Percentiles rank a stretch among this genome's conserved stretches.
These are phyloP conservation scores for Clarias gariepinus DNA, from an alignment of 2,113 vertebrate genomes.

Conservation along the genomic window DNA sequence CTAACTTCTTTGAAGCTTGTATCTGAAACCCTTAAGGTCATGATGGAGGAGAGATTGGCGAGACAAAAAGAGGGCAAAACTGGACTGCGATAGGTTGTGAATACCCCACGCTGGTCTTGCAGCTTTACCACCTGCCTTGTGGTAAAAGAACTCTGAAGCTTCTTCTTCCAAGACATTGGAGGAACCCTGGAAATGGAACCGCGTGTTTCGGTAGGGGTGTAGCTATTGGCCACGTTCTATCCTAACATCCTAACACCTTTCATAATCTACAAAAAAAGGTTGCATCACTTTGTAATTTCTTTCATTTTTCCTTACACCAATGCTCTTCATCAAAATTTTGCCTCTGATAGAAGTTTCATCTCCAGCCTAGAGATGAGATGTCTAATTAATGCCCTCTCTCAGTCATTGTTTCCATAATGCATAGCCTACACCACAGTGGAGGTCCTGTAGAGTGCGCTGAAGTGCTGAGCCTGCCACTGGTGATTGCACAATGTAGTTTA, in stretches of 20 bases:
- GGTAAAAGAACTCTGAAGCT: neutral
- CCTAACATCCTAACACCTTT: neutral
- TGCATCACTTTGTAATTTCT: neutral
- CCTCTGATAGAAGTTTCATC: conserved; percentile 4
- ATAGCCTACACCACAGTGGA: neutral
- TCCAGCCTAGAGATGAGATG: conserved; percentile 1
- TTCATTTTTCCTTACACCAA: neutral
- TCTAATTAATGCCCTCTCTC: conserved; percentile 8
- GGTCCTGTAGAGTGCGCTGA: neutral
- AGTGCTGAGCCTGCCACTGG: conserved; percentile 14
- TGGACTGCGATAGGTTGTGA: conserved; percentile 27
- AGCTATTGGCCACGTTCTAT: neutral
- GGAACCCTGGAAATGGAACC: neutral
- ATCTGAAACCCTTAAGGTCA: conserved; percentile 5
- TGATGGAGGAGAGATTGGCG: neutral
- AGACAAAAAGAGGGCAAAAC: conserved; percentile 27
- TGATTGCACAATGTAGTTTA: conserved; percentile 32
- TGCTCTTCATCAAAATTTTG: conserved; percentile 5
- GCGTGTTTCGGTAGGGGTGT: neutral
- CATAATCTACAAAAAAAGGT: neutral
- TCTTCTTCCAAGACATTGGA: neutral
- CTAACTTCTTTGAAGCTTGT: conserved; percentile 8
- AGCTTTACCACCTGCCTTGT: neutral
- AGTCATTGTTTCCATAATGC: conserved; percentile 30
- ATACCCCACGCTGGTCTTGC: conserved; percentile 32